phyloP scores from a whole-genome alignment of 2,888 invertebrate genomes.

The Maniola hyperantus region DNA sequence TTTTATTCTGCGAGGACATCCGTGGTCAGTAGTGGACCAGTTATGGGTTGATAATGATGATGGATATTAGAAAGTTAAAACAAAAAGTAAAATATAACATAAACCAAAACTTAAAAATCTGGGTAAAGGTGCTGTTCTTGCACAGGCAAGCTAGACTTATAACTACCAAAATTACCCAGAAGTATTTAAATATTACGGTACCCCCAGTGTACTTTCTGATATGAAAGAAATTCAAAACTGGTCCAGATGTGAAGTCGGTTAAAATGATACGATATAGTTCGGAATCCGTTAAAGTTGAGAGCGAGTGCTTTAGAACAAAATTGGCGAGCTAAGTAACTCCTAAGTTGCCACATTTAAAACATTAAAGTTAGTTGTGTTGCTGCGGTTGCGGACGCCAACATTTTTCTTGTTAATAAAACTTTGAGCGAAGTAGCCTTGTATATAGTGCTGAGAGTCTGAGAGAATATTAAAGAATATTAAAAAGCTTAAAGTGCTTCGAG shows the following conservation, averaged over 20 bases:
- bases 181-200: too few species aligned
- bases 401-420: constrained; percentile 26
- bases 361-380: constrained; percentile 23
- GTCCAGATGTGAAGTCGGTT: background rate
- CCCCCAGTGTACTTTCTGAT: too few species aligned
- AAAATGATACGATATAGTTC: background rate
- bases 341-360: constrained; percentile 16
- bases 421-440: background rate
- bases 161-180: too few species aligned
- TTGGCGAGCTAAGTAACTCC: constrained; percentile 5
- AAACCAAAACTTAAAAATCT: too few species aligned
- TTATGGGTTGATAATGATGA: too few species aligned
- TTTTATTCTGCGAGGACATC: too few species aligned
- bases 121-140: too few species aligned
- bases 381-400: constrained; percentile 3
- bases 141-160: too few species aligned
- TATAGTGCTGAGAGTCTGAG: constrained; percentile 11
- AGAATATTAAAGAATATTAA: constrained; percentile 28
- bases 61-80: too few species aligned
- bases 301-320: constrained; percentile 11
- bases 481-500: constrained; percentile 15
- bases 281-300: background rate
- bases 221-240: too few species aligned
- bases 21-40: too few species aligned
- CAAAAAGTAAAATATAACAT: too few species aligned